These are phyloP conservation scores for Marasmarcha lunaedactyla DNA, from an alignment of 2,888 invertebrate genomes.

Conservation along the genomic window DNA sequence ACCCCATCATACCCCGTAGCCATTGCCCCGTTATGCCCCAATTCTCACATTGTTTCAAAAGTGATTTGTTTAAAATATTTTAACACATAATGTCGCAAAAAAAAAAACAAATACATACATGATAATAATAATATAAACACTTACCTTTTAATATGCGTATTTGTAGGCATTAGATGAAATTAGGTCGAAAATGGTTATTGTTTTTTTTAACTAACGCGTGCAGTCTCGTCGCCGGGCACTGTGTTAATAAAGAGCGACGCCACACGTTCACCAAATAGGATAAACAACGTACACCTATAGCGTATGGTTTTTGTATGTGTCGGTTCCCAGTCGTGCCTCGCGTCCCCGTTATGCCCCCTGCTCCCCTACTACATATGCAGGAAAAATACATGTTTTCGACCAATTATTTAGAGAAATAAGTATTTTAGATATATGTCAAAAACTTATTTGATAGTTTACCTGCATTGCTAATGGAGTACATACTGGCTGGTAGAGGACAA, in stretches of 20 bases:
- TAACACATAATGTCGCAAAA: too few species aligned
- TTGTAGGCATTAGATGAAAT: conserved; percentile 1
- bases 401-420: conserved; percentile 11
- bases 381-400: too few species aligned
- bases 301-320: neutral
- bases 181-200: neutral
- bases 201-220: neutral
- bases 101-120: too few species aligned
- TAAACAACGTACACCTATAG: neutral
- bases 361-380: neutral
- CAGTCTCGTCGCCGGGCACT: neutral
- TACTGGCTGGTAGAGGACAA: too few species aligned
- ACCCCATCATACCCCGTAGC: conserved; percentile 11
- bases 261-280: neutral
- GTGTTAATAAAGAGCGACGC: neutral
- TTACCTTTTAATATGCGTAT: neutral
- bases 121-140: neutral
- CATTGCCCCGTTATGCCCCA: conserved; percentile 10
- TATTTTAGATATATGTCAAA: too few species aligned
- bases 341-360: neutral
- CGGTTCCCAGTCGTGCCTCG: neutral
- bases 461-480: too few species aligned
- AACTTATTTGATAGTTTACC: too few species aligned
- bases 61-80: too few species aligned
- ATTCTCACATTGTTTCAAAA: conserved; percentile 8